Evolutionary conservation across 2,888 invertebrate genomes (phyloP).

Genomic region (Ectemnius lituratus): DNA sequence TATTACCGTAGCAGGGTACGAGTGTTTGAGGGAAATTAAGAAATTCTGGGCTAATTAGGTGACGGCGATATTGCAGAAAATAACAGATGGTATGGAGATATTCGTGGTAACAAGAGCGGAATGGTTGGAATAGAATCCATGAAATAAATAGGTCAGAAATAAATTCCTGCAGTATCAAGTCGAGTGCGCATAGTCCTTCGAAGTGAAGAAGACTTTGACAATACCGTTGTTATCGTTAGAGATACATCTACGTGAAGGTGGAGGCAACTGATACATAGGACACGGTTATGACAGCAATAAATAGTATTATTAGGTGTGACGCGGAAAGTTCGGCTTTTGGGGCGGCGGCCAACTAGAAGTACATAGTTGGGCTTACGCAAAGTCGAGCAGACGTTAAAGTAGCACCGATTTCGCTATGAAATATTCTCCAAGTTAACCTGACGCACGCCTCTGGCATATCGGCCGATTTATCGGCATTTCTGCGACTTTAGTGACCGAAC

Average conservation of each 20-base stretch:
- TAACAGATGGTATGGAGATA: no score
- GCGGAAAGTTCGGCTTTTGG: slow-evolving; percentile 43
- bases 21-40: no score
- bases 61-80: no score
- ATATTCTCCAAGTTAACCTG: slow-evolving; percentile 39
- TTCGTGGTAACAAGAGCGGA: no score
- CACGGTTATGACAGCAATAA: slow-evolving; percentile 56
- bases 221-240: slow-evolving; percentile 23
- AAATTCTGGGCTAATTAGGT: no score
- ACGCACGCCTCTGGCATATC: slow-evolving; percentile 40
- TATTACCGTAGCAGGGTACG: no score
- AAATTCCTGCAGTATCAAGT: no score
- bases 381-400: slow-evolving; percentile 34
- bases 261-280: slow-evolving; percentile 21
- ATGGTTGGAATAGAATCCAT: no score
- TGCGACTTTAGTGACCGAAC: slow-evolving; percentile 23
- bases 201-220: slow-evolving; percentile 54
- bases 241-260: not conserved
- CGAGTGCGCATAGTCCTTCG: no score
- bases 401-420: slow-evolving; percentile 46
- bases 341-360: slow-evolving; percentile 26
- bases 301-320: slow-evolving; percentile 55
- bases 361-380: slow-evolving; percentile 11
- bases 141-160: no score
- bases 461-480: slow-evolving; percentile 43